Percentiles rank a stretch among this genome's conserved stretches.
Conservation (phyloP, 1,140 invertebrate genomes). For the Leptinotarsa lineolata region DNA sequence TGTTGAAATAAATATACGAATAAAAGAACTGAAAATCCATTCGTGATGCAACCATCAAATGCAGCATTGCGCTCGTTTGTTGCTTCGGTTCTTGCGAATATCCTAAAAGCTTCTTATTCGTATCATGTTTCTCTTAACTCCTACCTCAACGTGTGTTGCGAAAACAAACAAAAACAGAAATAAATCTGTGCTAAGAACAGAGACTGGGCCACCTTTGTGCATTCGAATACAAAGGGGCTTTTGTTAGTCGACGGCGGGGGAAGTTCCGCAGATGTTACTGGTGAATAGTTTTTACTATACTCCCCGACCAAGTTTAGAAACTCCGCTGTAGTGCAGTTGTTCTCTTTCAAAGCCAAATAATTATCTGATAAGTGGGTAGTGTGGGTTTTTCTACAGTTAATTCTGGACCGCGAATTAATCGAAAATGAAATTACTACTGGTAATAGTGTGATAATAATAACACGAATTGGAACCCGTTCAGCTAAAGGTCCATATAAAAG, state of each 20-base stretch:
- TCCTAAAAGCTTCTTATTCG: conserved; percentile 7
- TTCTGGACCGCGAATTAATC: no score
- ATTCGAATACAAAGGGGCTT: conserved; percentile 1
- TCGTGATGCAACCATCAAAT: no score
- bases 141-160: conserved; percentile 11
- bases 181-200: neutral
- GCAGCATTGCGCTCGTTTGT: neutral
- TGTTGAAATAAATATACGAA: no score
- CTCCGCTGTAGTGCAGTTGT: neutral
- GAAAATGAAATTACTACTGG: no score
- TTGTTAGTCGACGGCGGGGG: neutral
- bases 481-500: no score
- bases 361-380: no score
- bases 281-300: neutral
- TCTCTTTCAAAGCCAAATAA: no score
- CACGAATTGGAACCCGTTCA: no score
- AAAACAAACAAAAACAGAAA: conserved; percentile 15
- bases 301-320: neutral
- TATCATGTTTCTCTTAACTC: neutral
- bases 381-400: no score
- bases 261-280: conserved; percentile 8
- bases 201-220: neutral
- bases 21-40: no score
- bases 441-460: no score
- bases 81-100: conserved; percentile 1